phyloP scores from a whole-genome alignment of 2,113 vertebrate genomes.

The Micronycteris hirsuta region DNA sequence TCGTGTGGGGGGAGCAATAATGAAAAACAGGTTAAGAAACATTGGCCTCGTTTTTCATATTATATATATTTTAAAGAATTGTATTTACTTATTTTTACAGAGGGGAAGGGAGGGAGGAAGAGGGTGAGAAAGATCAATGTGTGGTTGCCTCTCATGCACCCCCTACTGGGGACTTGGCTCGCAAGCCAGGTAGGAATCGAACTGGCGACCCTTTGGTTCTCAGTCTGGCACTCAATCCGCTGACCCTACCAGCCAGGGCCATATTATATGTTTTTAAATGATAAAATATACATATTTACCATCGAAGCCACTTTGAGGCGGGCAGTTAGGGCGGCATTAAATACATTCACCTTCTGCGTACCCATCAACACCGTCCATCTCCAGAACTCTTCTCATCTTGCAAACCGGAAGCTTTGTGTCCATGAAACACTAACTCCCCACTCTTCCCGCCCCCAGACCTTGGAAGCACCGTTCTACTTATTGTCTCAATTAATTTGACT shows the following conservation, averaged over 20 bases:
- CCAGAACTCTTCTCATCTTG: not conserved
- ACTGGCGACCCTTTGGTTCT: too few relatives aligned
- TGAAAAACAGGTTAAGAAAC: not conserved
- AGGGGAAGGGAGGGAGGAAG: too few relatives aligned
- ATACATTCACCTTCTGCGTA: not conserved
- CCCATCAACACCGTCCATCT: not conserved
- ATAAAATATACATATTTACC: not conserved
- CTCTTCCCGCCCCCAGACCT: too few relatives aligned
- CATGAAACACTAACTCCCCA: not conserved
- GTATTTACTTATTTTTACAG: too few relatives aligned
- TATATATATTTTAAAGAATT: not conserved
- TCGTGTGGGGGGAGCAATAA: not conserved
- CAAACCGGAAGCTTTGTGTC: not conserved
- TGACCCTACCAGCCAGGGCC: too few relatives aligned
- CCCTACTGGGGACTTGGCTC: too few relatives aligned
- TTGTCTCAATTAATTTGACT: not conserved
- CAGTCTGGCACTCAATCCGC: too few relatives aligned
- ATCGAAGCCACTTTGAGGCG: not conserved
- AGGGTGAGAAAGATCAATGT: too few relatives aligned
- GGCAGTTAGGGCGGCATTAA: not conserved
- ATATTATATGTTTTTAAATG: not conserved
- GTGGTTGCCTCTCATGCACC: too few relatives aligned
- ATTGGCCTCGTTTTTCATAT: not conserved
- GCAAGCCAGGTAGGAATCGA: too few relatives aligned
- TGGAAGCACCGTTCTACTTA: not conserved